Evolutionary conservation across 2,797 vertebrate genomes (phyloP), one percentile per base, ranked within the genome.

Genomic region (Fringilla coelebs): DNA sequence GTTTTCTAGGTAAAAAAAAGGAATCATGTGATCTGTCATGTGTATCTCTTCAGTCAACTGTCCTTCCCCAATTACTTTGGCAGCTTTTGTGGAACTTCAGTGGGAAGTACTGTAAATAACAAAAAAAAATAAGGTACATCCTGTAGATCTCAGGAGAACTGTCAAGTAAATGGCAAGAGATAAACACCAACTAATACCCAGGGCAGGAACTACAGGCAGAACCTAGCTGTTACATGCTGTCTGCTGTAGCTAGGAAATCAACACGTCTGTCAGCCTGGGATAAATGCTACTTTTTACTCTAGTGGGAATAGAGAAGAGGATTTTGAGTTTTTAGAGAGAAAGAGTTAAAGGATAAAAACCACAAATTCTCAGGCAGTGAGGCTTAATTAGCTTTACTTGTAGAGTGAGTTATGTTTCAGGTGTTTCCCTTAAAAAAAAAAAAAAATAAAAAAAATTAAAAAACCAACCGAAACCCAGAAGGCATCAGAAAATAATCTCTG

Each of bases 191-290:
- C 29, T 74, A 46, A 48, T 5, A 15, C 28, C 48, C 58, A 36
- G n/a, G 34, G 31, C 25, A 67, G 28, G 36, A 77, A 5, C 11
- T 36, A 26, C 20, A 67, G 32, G 38, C 57, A 89, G 54, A 87
- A 45, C 14, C 62, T 63, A 12, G 4, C 40, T 78, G 46, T 66
- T 73, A 24, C 12, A 12, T 58, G 11, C 20, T 41, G 8, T 63
- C 82, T 77, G 52, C 60, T 75, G 32, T 51, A 76, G 13, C 38
- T 88, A 55, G 48, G 49, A 62, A 54, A 88, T 88, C 38, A 43
- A 8, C 18, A 4, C 0, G 0, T 82, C 49, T 7, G 8, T 72
- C 41, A 52, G 25, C 24, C 58, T 78, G 20, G 41, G 46, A 55
- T 70, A 73, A 73, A 68, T 82, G 34, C 45, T 85, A 51, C 22